Conservation (phyloP, 2,888 invertebrate genomes). For the Cosmia pyralina region DNA sequence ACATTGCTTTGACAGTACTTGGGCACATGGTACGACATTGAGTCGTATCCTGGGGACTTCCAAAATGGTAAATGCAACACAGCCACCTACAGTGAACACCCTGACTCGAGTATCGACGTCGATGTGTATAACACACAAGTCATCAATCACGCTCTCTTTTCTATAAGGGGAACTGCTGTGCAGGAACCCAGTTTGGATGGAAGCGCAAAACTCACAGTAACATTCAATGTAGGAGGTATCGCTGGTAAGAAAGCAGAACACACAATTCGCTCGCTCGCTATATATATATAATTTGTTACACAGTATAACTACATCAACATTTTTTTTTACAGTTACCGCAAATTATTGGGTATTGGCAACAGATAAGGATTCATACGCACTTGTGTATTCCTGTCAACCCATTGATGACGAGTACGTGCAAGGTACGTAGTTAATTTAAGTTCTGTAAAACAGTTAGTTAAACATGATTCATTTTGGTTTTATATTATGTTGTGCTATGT, state of each 20-base stretch:
- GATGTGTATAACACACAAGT: conserved; percentile 76
- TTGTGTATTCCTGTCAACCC: conserved; percentile 62
- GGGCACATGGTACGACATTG: conserved; percentile 78
- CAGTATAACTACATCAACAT: not conserved
- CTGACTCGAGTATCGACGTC: conserved; percentile 52
- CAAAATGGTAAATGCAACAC: conserved; percentile 79
- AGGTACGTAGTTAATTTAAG: conserved; percentile 45
- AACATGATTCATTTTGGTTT: not conserved
- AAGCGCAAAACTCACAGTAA: conserved; percentile 91
- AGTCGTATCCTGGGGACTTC: conserved; percentile 73
- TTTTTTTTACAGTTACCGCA: conserved; percentile 71
- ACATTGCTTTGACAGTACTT: conserved; percentile 70
- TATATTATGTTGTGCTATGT: no score
- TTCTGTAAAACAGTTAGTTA: not conserved
- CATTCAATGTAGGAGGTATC: conserved; percentile 88
- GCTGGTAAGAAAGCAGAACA: conserved; percentile 52
- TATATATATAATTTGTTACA: not conserved
- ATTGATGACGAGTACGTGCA: conserved; percentile 52
- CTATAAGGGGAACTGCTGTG: conserved; percentile 74
- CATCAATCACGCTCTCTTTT: conserved; percentile 71
- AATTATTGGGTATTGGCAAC: conserved; percentile 92
- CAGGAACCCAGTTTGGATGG: conserved; percentile 84
- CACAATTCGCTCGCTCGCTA: not conserved
- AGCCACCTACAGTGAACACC: conserved; percentile 69
- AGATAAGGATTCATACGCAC: conserved; percentile 80